These are phyloP conservation scores for Proterorhinus semilunaris DNA, from an alignment of 2,113 vertebrate species.

Conservation along the genomic window DNA sequence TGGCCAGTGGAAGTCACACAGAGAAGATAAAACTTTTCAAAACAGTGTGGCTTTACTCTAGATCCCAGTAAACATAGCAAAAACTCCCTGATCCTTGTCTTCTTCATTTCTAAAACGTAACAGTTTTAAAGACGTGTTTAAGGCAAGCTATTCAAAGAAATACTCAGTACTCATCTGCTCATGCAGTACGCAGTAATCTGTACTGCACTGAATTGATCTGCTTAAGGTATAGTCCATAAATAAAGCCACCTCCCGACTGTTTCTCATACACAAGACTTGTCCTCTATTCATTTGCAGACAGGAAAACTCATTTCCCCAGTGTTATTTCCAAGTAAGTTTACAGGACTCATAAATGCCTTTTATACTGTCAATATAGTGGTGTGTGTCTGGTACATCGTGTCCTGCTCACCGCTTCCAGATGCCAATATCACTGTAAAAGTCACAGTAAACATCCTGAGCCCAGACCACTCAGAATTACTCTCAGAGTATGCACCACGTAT, in stretches of 20 bases:
- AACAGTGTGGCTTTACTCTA: too few species aligned
- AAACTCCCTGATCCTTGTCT: background rate
- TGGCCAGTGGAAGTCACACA: background rate
- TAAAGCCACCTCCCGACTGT: conserved; percentile 47
- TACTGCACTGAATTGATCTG: conserved; percentile 32
- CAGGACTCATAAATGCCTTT: conserved; percentile 60
- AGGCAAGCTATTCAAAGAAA: background rate
- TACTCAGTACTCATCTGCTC: background rate
- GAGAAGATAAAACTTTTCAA: background rate
- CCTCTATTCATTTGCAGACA: conserved; percentile 38
- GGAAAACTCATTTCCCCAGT: conserved; percentile 22
- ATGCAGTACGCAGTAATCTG: conserved; percentile 12
- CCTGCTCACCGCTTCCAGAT: conserved; percentile 44
- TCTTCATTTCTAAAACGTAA: too few species aligned
- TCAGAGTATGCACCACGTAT: conserved; percentile 3
- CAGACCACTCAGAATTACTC: conserved; percentile 27
- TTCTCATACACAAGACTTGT: conserved; percentile 13
- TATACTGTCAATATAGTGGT: conserved; percentile 60
- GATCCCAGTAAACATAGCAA: too few species aligned
- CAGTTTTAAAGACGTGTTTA: too few species aligned
- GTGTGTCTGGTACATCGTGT: conserved; percentile 52
- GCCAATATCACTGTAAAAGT: conserved; percentile 54
- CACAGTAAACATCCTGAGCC: conserved; percentile 44
- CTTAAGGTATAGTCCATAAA: conserved; percentile 37
- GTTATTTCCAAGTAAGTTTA: conserved; percentile 62